phyloP scores from a whole-genome alignment of 2,888 invertebrate genomes.

The Pheosia gnoma region DNA sequence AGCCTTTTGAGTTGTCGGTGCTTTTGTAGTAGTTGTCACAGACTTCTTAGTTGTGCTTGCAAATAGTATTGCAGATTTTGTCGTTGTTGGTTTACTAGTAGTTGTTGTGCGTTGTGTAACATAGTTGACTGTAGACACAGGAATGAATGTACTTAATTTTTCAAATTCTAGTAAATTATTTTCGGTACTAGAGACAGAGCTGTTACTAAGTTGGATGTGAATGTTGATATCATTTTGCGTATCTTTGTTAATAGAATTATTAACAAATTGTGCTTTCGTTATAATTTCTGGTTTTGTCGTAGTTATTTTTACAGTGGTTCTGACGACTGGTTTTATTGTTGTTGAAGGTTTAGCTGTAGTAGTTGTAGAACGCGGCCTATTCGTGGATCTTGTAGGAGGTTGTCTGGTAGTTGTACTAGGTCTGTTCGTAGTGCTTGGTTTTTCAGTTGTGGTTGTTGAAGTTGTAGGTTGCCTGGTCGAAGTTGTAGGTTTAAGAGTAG shows the following conservation, averaged over 20 bases:
- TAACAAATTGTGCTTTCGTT: slow-evolving; percentile 32
- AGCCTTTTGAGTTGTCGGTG: slow-evolving; percentile 19
- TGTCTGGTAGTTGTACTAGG: slow-evolving; percentile 1
- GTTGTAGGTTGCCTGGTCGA: slow-evolving; percentile 25
- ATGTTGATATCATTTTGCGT: slow-evolving; percentile 26
- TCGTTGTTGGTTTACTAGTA: slow-evolving; percentile 48
- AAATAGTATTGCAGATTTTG: slow-evolving; percentile 34
- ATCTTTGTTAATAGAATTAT: slow-evolving; percentile 36
- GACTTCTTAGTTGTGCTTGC: slow-evolving; percentile 34
- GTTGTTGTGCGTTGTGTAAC: slow-evolving; percentile 48
- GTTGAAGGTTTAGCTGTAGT: slow-evolving; percentile 27
- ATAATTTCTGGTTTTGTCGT: slow-evolving; percentile 33
- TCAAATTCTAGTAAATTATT: slow-evolving; percentile 53
- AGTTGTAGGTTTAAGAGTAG: slow-evolving; percentile 27
- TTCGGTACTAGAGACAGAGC: slow-evolving; percentile 45
- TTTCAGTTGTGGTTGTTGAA: slow-evolving; percentile 27
- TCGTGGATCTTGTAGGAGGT: slow-evolving; percentile 17
- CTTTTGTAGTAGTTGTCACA: slow-evolving; percentile 24
- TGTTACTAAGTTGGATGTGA: slow-evolving; percentile 35
- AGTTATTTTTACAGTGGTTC: slow-evolving; percentile 34
- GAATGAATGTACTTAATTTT: slow-evolving; percentile 65
- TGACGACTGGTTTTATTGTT: slow-evolving; percentile 24
- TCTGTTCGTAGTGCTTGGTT: slow-evolving; percentile 22
- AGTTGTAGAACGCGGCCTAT: slow-evolving; percentile 14
- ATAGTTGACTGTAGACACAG: slow-evolving; percentile 60